Conservation (phyloP, 2,888 invertebrate genomes). For the Troglohyphantes excavatus region DNA sequence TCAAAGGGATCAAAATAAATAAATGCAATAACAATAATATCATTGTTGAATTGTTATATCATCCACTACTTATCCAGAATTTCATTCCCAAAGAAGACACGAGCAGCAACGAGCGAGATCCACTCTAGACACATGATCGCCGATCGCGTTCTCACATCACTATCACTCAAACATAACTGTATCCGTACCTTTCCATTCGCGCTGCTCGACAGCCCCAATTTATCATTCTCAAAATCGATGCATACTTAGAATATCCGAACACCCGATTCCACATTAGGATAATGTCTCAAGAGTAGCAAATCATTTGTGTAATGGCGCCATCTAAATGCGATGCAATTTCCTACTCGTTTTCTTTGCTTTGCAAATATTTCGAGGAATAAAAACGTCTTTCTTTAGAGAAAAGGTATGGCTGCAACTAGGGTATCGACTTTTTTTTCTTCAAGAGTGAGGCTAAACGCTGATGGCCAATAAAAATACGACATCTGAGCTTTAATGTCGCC, state of each 20-base stretch:
- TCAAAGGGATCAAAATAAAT: too few species aligned
- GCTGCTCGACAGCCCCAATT: constrained; percentile 17
- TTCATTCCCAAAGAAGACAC: too few species aligned
- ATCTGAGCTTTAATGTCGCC: constrained; percentile 21
- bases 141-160: background rate
- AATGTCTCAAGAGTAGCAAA: constrained; percentile 2
- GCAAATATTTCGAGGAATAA: background rate
- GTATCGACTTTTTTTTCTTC: constrained; percentile 14
- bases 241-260: constrained; percentile 19
- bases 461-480: constrained; percentile 20
- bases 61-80: too few species aligned
- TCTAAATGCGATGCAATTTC: constrained; percentile 35
- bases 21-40: too few species aligned
- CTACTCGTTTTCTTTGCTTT: constrained; percentile 3
- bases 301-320: constrained; percentile 47
- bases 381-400: background rate
- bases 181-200: constrained; percentile 21
- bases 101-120: too few species aligned
- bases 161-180: constrained; percentile 9
- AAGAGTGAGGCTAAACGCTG: background rate
- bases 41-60: too few species aligned
- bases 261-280: constrained; percentile 16
- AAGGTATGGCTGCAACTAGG: constrained; percentile 21
- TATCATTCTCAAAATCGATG: constrained; percentile 36
- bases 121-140: too few species aligned